Base-by-base conservation (phyloP, 2,113 vertebrate genomes). In the Chinchilla lanigera region DNA sequence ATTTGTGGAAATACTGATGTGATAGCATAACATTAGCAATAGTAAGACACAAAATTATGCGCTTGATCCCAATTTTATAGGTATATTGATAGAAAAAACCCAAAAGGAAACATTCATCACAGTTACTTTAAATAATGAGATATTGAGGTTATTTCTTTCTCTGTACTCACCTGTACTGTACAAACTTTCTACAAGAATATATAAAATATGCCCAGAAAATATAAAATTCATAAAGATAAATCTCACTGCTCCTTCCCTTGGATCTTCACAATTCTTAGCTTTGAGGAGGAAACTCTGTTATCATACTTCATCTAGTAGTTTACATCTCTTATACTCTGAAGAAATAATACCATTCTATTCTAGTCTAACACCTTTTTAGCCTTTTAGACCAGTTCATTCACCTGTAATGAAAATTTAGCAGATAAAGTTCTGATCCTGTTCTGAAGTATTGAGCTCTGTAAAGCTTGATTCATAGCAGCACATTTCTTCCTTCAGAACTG, bases 401-500 rank as follows among this genome's bases (percentile, higher is more conserved):
- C 71, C 65, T 94, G 9, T 78, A 80, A 84, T 92, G 75, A 90
- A 87, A 96, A 85, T 61, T 52, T 19, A 77, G 38, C 50, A 58
- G 50, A 14, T 54, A 89, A 17, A 58, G 7, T 86, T 58, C 26
- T 11, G 28, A 85, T 90, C 50, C 61, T 75, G 28, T 61, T 96
- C 67, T 84, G 35, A 41, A 44, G 14, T 56, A 14, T 19, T 82
- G 89, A 94, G 47, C 35, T 65, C 80, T 90, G 26, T 56, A 81
- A 84, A 93, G 69, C 67, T 91, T 83, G 24, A 94, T 81, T 89
- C 41, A 38, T 24, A 44, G 33, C 41, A 86, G 6, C n/a, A 92
- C 28, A 56, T 90, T 90, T 97, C 69, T 95, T 89, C 61, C 63
- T 82, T 87, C 28, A 54, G n/a, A 97, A 82, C 16, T 60, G 12